Evolutionary conservation across 2,888 invertebrate genomes (phyloP).

Genomic region (Gnatocerus cornutus): DNA sequence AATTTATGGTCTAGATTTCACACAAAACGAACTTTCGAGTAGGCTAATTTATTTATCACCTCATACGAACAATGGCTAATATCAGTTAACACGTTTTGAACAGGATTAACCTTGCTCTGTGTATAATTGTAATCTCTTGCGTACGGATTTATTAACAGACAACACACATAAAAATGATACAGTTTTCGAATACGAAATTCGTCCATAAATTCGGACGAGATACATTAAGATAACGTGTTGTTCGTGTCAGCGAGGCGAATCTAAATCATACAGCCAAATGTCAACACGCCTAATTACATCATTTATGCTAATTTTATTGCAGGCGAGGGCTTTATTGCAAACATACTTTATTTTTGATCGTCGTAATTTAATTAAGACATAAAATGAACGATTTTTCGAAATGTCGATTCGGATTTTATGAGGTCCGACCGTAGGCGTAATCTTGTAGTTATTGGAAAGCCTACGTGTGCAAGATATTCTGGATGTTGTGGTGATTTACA

Average conservation of each 20-base stretch:
- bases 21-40: conserved; percentile 65
- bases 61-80: conserved; percentile 68
- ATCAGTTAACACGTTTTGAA: conserved; percentile 67
- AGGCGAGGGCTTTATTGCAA: conserved; percentile 48
- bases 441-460: conserved; percentile 37
- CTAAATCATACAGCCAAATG: conserved; percentile 46
- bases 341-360: conserved; percentile 41
- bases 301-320: conserved; percentile 50
- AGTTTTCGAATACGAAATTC: conserved; percentile 20
- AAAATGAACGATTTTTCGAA: conserved; percentile 44
- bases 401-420: conserved; percentile 44
- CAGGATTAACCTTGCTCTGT: conserved; percentile 32
- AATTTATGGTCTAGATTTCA: conserved; percentile 69
- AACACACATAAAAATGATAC: conserved; percentile 12
- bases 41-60: conserved; percentile 70
- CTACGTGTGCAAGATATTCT: conserved; percentile 35
- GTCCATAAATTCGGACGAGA: conserved; percentile 32
- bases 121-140: conserved; percentile 22
- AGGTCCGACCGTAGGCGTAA: conserved; percentile 38
- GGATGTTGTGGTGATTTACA: conserved; percentile 31
- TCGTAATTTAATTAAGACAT: conserved; percentile 50
- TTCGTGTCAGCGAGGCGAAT: conserved; percentile 19
- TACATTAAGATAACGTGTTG: conserved; percentile 35
- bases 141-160: conserved; percentile 18
- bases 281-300: conserved; percentile 51